Base-by-base conservation (phyloP, 2,113 vertebrate genomes). In the Osmerus eperlanus region DNA sequence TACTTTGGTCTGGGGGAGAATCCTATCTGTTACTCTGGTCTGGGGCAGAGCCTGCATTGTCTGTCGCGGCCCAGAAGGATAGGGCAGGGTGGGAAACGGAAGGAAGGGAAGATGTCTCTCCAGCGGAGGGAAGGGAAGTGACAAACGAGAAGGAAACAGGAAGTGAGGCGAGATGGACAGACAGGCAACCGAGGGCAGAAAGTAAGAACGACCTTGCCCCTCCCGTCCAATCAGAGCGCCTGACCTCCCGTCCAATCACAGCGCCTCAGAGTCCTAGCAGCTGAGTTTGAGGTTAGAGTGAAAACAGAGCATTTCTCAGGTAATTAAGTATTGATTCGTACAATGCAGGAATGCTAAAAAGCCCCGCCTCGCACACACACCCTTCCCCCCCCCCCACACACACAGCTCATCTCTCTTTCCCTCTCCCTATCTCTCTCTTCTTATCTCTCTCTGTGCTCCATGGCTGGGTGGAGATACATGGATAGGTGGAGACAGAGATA, bases 291-390 rank as follows among this genome's bases (percentile, higher is more conserved):
- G 51, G 19, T 18, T 18, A 53, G 54, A 12, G 25, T 18, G 67
- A 70, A 60, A 66, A 70, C 23, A 36, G 54, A 70, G 36, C 61
- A 60, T 63, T 77, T 72, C 67, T 28, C 75, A 77, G 58, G 75
- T 77, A 72, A 77, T 77, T 68, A 72, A 62, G 70, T 77, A 77
- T 77, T 77, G 75, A 77, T 77, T 77, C 66, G 68, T 68, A 77
- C 72, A 65, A 58, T 41, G 25, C 15, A n/a, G 75, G 59, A 72
- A 68, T 77, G 16, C 70, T 71, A 36, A 63, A 77, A 66, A 75
- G 58, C 41, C 41, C 41, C 41, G 7, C 9, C 41, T 47, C 9
- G 7, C 41, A 47, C 41, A 12, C 41, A 47, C 41, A 47, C 41
- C 23, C 23, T 23, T 23, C 2, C 23, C 23, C 12, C 32, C 65